Conservation (phyloP, 1,140 invertebrate species). For the Colletes gigas region DNA sequence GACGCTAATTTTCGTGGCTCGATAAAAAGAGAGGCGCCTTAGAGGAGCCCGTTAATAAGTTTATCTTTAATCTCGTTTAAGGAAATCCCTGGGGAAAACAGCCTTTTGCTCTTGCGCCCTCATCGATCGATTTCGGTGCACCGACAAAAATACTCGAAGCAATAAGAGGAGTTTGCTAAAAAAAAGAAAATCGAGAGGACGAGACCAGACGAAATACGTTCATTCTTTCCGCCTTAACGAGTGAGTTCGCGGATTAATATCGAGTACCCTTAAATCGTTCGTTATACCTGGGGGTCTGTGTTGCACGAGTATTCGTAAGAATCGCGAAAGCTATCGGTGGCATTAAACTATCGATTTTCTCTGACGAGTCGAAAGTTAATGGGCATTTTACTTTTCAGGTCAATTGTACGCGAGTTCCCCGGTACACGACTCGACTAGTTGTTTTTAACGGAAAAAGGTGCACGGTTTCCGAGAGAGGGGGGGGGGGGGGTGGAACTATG, state of each 20-base stretch:
- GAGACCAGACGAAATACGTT: not conserved
- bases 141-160: not conserved
- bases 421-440: not conserved
- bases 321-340: not conserved
- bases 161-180: not conserved
- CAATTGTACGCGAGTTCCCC: conserved; percentile 33
- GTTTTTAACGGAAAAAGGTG: conserved; percentile 1
- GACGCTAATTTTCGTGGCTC: conserved; percentile 12
- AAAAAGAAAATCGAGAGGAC: too few species aligned
- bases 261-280: too few species aligned
- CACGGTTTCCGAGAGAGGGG: not conserved
- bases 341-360: not conserved
- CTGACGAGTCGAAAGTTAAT: not conserved
- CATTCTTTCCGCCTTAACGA: not conserved
- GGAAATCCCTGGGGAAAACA: not conserved
- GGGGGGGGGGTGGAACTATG: not conserved
- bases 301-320: too few species aligned
- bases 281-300: too few species aligned
- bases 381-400: conserved; percentile 26
- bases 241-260: too few species aligned
- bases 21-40: not conserved
- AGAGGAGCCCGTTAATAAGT: not conserved
- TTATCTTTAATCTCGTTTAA: conserved; percentile 10
- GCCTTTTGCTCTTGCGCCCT: not conserved
- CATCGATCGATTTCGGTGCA: not conserved